Conservation (phyloP, 2,888 invertebrate genomes). For the Agriotes lineatus region DNA sequence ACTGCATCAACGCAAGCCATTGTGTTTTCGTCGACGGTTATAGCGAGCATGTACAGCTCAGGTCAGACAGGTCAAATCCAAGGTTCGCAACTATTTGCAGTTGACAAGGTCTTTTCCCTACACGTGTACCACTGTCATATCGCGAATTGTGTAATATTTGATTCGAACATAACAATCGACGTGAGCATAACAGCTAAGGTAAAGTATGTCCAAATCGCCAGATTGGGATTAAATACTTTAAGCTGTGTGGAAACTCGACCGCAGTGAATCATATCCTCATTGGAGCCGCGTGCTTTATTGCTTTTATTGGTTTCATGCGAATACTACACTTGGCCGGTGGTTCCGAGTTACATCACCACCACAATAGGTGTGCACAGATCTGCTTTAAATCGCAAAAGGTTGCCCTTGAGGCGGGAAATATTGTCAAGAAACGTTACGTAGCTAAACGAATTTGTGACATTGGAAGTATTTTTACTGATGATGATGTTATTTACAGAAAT, state of each 20-base stretch:
- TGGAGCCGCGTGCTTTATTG: constrained; percentile 15
- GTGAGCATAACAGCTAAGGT: not conserved
- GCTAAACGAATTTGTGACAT: constrained; percentile 39
- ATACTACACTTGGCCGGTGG: not conserved
- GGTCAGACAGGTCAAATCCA: constrained; percentile 46
- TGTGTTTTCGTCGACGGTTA: constrained; percentile 25
- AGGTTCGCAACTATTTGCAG: constrained; percentile 36
- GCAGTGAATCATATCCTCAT: constrained; percentile 38
- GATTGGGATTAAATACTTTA: too few relatives aligned
- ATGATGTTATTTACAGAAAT: constrained; percentile 29
- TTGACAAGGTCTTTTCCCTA: constrained; percentile 39
- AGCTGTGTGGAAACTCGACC: too few relatives aligned
- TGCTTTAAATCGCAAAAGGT: constrained; percentile 36
- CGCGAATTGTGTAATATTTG: not conserved
- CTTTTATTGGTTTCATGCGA: constrained; percentile 11
- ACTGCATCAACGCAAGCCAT: constrained; percentile 25
- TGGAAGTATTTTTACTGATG: constrained; percentile 37
- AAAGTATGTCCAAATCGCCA: too few relatives aligned
- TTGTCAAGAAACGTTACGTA: constrained; percentile 33
- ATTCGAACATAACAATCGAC: not conserved
- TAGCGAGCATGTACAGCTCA: constrained; percentile 26
- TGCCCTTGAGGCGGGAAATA: constrained; percentile 36
- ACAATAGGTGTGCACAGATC: constrained; percentile 23
- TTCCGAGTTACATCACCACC: constrained; percentile 22
- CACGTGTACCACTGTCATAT: constrained; percentile 30